These are phyloP conservation scores for Chaenocephalus aceratus DNA, from an alignment of 2,113 vertebrate species.

Conservation along the genomic window DNA sequence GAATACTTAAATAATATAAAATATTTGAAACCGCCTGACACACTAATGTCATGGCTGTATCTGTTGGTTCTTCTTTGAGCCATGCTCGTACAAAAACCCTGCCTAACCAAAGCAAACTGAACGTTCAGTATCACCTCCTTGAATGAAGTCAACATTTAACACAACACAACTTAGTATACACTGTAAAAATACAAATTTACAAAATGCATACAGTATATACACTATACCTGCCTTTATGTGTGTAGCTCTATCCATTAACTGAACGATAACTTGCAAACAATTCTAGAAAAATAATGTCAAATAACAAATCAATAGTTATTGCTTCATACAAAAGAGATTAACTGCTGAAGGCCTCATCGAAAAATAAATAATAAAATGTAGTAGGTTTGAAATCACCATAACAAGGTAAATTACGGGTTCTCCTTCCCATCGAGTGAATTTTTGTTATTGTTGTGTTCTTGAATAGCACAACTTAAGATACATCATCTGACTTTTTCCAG, in stretches of 20 bases:
- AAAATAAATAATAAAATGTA: background rate
- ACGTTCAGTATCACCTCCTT: too few relatives aligned
- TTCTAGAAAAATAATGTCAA: constrained; percentile 7
- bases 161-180: constrained; percentile 16
- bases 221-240: constrained; percentile 23
- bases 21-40: constrained; percentile 11
- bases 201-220: constrained; percentile 27
- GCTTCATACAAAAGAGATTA: background rate
- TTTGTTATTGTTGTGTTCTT: background rate
- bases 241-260: constrained; percentile 32
- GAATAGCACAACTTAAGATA: background rate
- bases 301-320: constrained; percentile 8
- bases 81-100: too few relatives aligned
- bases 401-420: background rate
- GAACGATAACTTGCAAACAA: constrained; percentile 31
- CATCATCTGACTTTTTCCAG: background rate
- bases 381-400: constrained; percentile 7
- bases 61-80: too few relatives aligned
- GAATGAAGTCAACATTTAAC: constrained; percentile 7
- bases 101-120: too few relatives aligned
- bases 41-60: background rate
- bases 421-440: background rate
- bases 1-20: constrained; percentile 26
- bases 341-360: background rate
- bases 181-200: constrained; percentile 36